Base-by-base conservation (phyloP, 2,888 invertebrate genomes). In the Spisula subtruncata region DNA sequence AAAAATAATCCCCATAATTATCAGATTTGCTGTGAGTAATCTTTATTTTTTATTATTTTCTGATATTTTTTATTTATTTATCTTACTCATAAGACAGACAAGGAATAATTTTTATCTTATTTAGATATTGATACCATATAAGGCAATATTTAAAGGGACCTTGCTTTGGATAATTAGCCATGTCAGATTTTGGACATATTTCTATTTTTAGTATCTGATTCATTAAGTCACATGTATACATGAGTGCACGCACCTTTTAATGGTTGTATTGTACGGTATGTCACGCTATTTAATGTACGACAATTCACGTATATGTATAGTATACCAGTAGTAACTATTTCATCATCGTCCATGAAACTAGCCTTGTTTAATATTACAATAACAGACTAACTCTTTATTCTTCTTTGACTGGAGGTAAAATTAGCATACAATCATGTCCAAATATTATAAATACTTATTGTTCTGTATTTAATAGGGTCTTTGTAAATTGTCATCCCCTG, bases 161-260 rank as follows among this genome's bases (percentile, higher is more conserved):
- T 29, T 71, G 71, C 2, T 71, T 32, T 32, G 35, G 16, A 32
- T 35, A n/a, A 66, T 25, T n/a, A 25, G n/a, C n/a, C 60, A 25
- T 66, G 60, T 66, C n/a, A 66, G 25, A 25, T 12, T 75, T 75
- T 32, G 75, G n/a, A n/a, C n/a, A 75, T 35, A 75, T 75, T 16
- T 75, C 75, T 75, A 75, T 75, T 35, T 75, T 75, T 75, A 75
- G 75, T 35, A 75, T 32, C 75, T 75, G 75, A 75, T 75, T 75
- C 75, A 75, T 75, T 35, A 16, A 75, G 75, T 18, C 75, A 75
- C 32, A 66, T 32, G 32, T 75, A 75, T 35, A 71, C 71, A 75
- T 32, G 75, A 75, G 25, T 66, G 60, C 60, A 66, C 60, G 60
- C 60, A 66, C 60, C 60, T 25, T 54, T 20, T 14, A 66, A 25